These are phyloP conservation scores for Actinostola sp. DNA, from an alignment of 92 coral and sea anemone species.

Conservation along the genomic window DNA sequence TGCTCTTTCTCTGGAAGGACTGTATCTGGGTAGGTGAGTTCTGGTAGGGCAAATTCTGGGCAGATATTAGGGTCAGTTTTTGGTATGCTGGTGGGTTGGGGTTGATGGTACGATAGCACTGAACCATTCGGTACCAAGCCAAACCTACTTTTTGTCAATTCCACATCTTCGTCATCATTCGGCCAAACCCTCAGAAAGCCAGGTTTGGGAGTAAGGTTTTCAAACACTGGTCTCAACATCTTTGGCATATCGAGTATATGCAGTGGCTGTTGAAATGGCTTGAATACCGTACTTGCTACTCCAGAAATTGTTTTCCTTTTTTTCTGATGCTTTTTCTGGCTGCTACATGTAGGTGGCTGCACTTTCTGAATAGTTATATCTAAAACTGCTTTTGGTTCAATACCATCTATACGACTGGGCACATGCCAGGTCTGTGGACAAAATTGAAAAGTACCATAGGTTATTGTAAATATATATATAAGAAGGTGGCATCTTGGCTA, in stretches of 20 bases:
- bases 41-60: constrained; percentile 30
- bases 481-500: too few relatives aligned
- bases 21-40: constrained; percentile 16
- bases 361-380: constrained; percentile 33
- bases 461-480: neutral
- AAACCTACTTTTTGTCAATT: constrained; percentile 25
- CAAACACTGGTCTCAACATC: neutral
- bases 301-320: constrained; percentile 9
- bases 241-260: neutral
- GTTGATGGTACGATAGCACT: constrained; percentile 43
- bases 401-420: constrained; percentile 35
- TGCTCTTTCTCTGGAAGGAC: constrained; percentile 43
- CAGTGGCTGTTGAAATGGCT: constrained; percentile 24
- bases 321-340: too few relatives aligned
- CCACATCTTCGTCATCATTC: constrained; percentile 41
- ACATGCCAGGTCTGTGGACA: constrained; percentile 55
- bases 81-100: constrained; percentile 9
- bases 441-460: neutral
- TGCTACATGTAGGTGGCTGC: constrained; percentile 1
- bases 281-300: neutral
- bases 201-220: constrained; percentile 29
- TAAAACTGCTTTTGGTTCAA: constrained; percentile 23
- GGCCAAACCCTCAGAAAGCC: constrained; percentile 58
- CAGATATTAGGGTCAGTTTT: neutral
- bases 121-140: constrained; percentile 56